phyloP scores from a whole-genome alignment of 2,797 vertebrate species.

The Sphaeramia orbicularis region DNA sequence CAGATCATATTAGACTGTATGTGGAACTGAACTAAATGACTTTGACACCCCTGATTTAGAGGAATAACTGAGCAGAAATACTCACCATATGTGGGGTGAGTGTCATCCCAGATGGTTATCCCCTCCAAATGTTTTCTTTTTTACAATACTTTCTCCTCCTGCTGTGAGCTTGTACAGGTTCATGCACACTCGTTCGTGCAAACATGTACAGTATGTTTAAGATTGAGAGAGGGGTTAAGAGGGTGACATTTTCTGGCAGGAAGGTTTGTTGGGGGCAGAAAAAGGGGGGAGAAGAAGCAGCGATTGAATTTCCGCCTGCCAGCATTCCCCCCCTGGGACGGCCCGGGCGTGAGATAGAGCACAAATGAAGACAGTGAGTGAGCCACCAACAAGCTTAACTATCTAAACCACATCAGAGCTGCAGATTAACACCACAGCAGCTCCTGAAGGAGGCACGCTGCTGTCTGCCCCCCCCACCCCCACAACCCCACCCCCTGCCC shows the following conservation, averaged over 20 bases:
- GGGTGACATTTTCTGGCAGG: conserved; percentile 52
- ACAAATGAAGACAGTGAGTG: conserved; percentile 60
- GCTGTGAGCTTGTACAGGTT: not conserved
- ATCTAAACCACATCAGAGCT: conserved; percentile 50
- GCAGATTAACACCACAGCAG: conserved; percentile 62
- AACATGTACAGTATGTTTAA: conserved; percentile 52
- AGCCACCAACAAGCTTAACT: conserved; percentile 77
- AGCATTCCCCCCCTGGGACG: conserved; percentile 78
- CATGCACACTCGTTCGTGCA: conserved; percentile 1
- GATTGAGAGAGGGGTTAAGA: conserved; percentile 29
- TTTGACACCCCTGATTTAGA: no score
- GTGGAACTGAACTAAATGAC: no score
- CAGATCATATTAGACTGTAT: no score
- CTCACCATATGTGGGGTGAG: not conserved
- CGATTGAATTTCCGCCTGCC: conserved; percentile 86
- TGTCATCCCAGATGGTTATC: not conserved
- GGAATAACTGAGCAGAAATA: not conserved
- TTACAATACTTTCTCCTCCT: not conserved
- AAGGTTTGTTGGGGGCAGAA: conserved; percentile 25
- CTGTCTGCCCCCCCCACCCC: conserved; percentile 10
- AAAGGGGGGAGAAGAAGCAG: conserved; percentile 31
- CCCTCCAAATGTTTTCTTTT: not conserved
- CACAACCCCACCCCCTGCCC: conserved; percentile 4
- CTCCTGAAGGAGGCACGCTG: conserved; percentile 50
- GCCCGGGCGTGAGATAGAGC: conserved; percentile 39